phyloP scores from a whole-genome alignment of 2,888 invertebrate species.

The Smittia sp. region DNA sequence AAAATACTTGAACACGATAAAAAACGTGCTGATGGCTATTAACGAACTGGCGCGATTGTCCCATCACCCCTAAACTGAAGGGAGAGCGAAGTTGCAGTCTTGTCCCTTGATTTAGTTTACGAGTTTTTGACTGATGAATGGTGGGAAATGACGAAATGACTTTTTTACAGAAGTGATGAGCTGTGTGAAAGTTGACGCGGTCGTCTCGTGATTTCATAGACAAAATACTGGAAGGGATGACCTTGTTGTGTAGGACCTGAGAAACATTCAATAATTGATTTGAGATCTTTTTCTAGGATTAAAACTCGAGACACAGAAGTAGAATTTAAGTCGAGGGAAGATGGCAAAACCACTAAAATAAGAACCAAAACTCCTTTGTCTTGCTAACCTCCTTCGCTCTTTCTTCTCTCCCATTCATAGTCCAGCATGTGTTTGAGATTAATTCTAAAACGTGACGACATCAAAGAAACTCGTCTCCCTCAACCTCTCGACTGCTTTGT shows the following conservation, averaged over 20 bases:
- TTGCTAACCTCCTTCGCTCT: background rate
- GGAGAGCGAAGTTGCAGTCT: background rate
- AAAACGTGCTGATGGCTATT: constrained; percentile 36
- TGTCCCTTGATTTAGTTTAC: constrained; percentile 16
- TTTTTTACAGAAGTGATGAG: background rate
- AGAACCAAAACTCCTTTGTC: no score
- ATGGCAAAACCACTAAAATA: no score
- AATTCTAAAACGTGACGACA: background rate
- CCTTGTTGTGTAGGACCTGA: no score
- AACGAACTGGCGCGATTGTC: constrained; percentile 32
- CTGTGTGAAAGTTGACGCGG: background rate
- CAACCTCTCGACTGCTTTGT: background rate
- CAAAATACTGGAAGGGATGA: no score
- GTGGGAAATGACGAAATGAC: constrained; percentile 14
- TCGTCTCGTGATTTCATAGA: no score
- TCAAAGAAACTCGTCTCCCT: constrained; percentile 1
- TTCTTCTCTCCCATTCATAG: background rate
- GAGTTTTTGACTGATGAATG: constrained; percentile 12
- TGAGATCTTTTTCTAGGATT: no score
- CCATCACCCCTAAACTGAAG: constrained; percentile 20
- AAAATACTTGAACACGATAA: constrained; percentile 14
- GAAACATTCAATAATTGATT: no score
- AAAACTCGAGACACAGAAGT: no score
- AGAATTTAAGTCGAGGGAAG: no score
- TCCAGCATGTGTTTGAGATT: constrained; percentile 17